Conservation (phyloP, 2,888 invertebrate species). For the Polyploca ridens region DNA sequence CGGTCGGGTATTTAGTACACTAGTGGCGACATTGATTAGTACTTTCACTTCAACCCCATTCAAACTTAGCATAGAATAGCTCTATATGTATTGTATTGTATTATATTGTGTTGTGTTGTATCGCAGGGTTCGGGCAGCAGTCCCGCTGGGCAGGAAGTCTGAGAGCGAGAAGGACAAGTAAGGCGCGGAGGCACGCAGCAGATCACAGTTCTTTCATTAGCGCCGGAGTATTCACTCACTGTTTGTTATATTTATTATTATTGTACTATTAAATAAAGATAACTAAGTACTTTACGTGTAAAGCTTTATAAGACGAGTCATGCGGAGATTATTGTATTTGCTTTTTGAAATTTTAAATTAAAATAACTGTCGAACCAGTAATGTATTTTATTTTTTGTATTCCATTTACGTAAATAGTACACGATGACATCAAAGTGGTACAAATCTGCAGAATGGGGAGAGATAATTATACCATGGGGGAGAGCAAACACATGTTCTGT, state of each 20-base stretch:
- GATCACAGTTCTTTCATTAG: slow-evolving; percentile 40
- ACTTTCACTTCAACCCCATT: too few species aligned
- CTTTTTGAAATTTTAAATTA: slow-evolving; percentile 85
- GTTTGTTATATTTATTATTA: slow-evolving; percentile 80
- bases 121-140: slow-evolving; percentile 93
- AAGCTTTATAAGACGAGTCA: slow-evolving; percentile 83
- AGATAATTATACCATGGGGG: too few species aligned
- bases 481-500: too few species aligned
- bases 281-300: slow-evolving; percentile 75
- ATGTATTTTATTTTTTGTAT: slow-evolving; percentile 43
- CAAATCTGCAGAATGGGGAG: too few species aligned
- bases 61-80: too few species aligned
- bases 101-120: slow-evolving; percentile 7
- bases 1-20: neutral
- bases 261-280: slow-evolving; percentile 74
- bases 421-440: too few species aligned
- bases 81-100: slow-evolving; percentile 4
- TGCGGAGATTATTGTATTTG: slow-evolving; percentile 83
- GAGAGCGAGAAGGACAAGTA: slow-evolving; percentile 95
- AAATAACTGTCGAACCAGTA: slow-evolving; percentile 77
- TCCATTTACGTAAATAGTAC: too few species aligned
- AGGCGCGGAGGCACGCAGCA: slow-evolving; percentile 57
- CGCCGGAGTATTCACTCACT: slow-evolving; percentile 68
- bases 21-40: neutral
- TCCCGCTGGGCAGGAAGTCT: slow-evolving; percentile 94